Base-by-base conservation (phyloP, 2,113 vertebrate species). In the Sakesphorus luctuosus region DNA sequence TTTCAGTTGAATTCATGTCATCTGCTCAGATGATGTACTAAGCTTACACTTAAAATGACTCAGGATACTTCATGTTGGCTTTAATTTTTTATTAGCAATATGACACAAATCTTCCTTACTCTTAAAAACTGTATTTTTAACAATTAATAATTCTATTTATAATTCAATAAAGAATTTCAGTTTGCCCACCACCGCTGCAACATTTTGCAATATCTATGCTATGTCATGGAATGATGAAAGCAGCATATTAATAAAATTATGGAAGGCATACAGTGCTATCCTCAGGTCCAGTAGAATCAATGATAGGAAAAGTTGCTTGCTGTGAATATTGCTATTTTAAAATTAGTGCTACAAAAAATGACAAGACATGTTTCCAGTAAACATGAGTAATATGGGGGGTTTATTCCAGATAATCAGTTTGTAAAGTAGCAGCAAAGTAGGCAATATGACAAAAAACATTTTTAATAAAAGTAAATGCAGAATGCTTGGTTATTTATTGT, bases 201-300 rank as follows among this genome's bases (percentile, higher is more conserved):
- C 93, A 94, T 98, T 96, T 95, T 94, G 68, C 91, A 82, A 81
- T 91, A 97, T 92, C 85, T 87, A 87, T 94, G 63, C 78, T 92
- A 81, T 84, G 85, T 96, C 82, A 58, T 95, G 90, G 94, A 97
- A 97, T 97, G 94, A 98, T 97, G 97, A 98, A 98, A 98, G 94
- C 91, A 97, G 81, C 94, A 38, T 67, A 40, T 87, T 75, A 72
- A 84, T 82, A 73, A 49, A 94, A 94, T 40, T 25, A 2, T 46
- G 13, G 25, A 53, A 24, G 7, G 35, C n/a, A 43, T 69, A 28
- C 26, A 62, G 10, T 79, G 47, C 55, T 90, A 5, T 74, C 55
- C 38, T 82, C 52, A 52, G 11, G 31, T 80, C 86, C 31, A 50
- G 36, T 28, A 63, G n/a, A 71, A 47, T 36, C 55, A 79, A 58